Evolutionary conservation across 1,140 invertebrate genomes (phyloP), one percentile per base, ranked within the genome.

Genomic region (Drosophila neocordata): DNA sequence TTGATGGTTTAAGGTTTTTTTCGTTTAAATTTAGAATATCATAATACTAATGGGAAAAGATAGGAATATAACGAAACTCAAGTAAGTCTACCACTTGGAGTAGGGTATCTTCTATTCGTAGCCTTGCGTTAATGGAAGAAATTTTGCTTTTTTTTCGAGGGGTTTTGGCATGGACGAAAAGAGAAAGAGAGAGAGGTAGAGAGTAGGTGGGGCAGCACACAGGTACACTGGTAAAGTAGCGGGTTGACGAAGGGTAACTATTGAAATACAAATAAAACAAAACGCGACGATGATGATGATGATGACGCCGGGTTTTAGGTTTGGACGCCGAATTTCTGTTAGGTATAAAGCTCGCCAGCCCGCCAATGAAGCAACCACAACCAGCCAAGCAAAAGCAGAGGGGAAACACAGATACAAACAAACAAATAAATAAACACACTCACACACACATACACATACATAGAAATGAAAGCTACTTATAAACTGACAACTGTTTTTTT

Each of bases 401-500:
- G 15, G 8, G 52, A 67, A 65, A 73, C 53, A 65, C 62, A 62
- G 57, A 61, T 38, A 13, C 20, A 27, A 48, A 77, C 57, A 63
- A 41, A 57, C 20, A 73, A 38, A 69, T 24, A 69, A 9, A 65
- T 34, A 73, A 22, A 72, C 59, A 61, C 24, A 65, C 24, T 24
- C 24, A 2, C 24, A 4, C 24, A 2, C 24, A 4, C 15, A 58
- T 34, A 68, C 38, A 62, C 13, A 56, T 12, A 65, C 18, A 34
- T 15, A 65, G 38, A 65, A 18, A 73, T 20, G 59, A 79, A 84
- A 77, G 80, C 73, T 84, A 75, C 79, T 82, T 82, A 82, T 77
- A 60, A 78, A 79, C 75, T 74, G 80, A 77, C 80, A 83, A 84
- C 37, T 65, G 73, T 85, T 76, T 76, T 69, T 34, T 48, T 48